Base-by-base conservation (phyloP, 1,140 invertebrate genomes). In the Brachionus koreanus region DNA sequence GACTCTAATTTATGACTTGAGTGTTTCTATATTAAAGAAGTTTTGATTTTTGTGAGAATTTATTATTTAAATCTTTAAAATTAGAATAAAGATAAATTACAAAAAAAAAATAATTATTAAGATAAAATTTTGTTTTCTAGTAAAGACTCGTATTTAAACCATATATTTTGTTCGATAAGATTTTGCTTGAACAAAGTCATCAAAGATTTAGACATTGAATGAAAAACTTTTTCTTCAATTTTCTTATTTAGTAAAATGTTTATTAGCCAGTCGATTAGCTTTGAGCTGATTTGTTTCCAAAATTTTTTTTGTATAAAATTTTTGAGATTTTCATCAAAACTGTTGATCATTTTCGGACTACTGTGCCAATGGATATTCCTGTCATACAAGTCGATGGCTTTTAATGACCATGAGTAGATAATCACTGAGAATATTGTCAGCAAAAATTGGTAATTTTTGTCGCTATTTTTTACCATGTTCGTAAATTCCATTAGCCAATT, bases 81-180 rank as follows among this genome's bases (percentile, higher is more conserved):
- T 57, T 57, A 9, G 49, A 19, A 23, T 23, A 57, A 57, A 57
- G 49, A 57, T 57, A 42, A 29, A 29, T 42, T 7, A 42, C 7
- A 19, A 57, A 57, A 52, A 52, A 39, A 69, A 69, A 37, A 5
- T 37, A 37, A n/a, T 39, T 19, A 69, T 74, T 74, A 39, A 74
- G 19, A 74, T 74, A 74, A 46, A 39, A 74, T 46, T 46, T 74
- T 74, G 6, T 29, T 74, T 10, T 46, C 43, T 13, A 74, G 23
- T 46, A 74, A 74, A 74, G 39, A n/a, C 9, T 42, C 69, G 19
- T 46, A 46, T 74, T 74, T 74, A 42, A 46, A 74, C 69, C 69
- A 74, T 12, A 74, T 29, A 10, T 74, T 43, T 46, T 74, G 42
- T 6, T 42, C 39, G 19, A 74, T 35, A 29, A 25, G 39, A 12